Percentiles rank a stretch among this genome's conserved stretches.
Evolutionary conservation across 1,140 invertebrate species (phyloP).

Genomic region (Sweltsa coloradensis): DNA sequence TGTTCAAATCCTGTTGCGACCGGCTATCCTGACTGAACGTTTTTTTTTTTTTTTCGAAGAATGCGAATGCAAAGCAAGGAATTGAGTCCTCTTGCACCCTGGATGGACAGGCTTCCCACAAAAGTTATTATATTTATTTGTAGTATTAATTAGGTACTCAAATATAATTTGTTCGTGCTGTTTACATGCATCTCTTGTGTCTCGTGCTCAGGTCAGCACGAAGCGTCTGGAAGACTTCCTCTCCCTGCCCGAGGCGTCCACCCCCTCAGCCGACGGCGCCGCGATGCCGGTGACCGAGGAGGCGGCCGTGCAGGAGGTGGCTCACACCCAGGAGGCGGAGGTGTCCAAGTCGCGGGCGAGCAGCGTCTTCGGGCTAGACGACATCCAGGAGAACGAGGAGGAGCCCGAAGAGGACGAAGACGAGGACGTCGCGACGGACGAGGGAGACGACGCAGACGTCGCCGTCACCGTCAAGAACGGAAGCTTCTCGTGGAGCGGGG

Average conservation of each 20-base stretch:
- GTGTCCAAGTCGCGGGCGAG: constrained; percentile 18
- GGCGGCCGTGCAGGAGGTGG: constrained; percentile 3
- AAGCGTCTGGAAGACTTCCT: constrained; percentile 53
- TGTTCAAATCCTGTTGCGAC: too few species aligned
- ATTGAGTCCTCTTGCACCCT: too few species aligned
- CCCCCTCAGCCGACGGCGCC: constrained; percentile 29
- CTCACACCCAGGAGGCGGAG: constrained; percentile 14
- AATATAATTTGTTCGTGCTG: too few species aligned
- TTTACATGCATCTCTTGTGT: constrained; percentile 9
- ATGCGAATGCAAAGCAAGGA: too few species aligned
- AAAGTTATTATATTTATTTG: too few species aligned
- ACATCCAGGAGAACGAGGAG: constrained; percentile 32
- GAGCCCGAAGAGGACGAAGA: constrained; percentile 27
- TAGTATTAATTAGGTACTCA: too few species aligned
- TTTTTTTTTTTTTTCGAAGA: too few species aligned
- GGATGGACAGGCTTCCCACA: too few species aligned
- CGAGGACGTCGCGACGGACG: constrained; percentile 23
- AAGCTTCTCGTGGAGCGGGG: constrained; percentile 2
- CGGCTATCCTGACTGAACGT: too few species aligned
- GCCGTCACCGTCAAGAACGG: neutral
- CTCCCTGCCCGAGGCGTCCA: constrained; percentile 49
- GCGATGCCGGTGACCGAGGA: constrained; percentile 25
- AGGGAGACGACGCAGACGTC: constrained; percentile 20
- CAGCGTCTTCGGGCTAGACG: constrained; percentile 31
- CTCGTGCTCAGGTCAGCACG: constrained; percentile 46